Conservation (phyloP, 2,113 vertebrate genomes). For the Mus pahari region DNA sequence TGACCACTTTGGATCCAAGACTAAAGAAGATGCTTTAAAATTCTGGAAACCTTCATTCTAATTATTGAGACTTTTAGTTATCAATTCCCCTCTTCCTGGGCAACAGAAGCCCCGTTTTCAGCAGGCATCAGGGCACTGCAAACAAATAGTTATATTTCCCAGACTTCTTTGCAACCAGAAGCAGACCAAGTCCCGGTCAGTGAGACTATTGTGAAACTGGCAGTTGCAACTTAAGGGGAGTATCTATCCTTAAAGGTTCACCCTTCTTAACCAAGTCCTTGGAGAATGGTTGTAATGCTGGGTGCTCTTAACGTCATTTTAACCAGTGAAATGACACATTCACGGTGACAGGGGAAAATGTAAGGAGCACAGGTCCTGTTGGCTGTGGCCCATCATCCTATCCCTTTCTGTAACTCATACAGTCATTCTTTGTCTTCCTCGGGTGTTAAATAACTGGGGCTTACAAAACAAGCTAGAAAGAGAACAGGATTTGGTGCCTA, state of each 20-base stretch:
- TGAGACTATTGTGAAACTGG: neutral
- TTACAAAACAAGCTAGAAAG: neutral
- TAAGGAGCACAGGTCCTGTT: neutral
- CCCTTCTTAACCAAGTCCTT: neutral
- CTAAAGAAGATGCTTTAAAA: neutral
- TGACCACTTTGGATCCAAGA: neutral
- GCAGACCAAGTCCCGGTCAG: slow-evolving; percentile 7
- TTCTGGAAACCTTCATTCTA: slow-evolving; percentile 23
- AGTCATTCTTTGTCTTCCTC: neutral
- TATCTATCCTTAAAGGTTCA: neutral
- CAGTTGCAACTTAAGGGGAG: neutral
- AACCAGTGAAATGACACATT: neutral
- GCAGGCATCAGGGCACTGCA: neutral
- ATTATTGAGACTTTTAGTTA: neutral
- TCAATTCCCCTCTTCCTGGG: neutral
- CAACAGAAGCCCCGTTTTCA: slow-evolving; percentile 1
- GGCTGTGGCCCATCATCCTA: neutral
- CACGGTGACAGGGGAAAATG: neutral
- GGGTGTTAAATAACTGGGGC: neutral
- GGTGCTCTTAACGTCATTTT: neutral
- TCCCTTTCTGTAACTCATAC: neutral
- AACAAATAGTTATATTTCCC: slow-evolving; percentile 31
- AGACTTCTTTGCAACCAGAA: slow-evolving; percentile 47
- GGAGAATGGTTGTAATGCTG: neutral
- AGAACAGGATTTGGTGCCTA: neutral